Evolutionary conservation across 2,888 invertebrate species (phyloP).

Genomic region (Scelioninae gen. 2): DNA sequence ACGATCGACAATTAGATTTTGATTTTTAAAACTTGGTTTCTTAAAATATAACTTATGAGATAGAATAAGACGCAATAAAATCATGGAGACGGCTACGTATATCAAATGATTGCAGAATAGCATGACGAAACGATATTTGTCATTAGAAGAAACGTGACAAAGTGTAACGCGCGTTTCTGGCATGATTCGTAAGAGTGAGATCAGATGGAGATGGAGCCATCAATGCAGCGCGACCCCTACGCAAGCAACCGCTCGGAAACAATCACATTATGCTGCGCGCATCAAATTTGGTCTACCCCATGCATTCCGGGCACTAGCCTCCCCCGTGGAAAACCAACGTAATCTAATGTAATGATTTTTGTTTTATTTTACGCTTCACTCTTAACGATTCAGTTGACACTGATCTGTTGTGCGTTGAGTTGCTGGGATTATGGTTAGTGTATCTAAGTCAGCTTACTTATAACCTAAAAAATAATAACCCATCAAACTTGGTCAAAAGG

Average conservation of each 20-base stretch:
- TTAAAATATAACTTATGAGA: no score
- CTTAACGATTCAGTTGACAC: conserved; percentile 37
- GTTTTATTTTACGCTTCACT: conserved; percentile 64
- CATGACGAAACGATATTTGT: conserved; percentile 53
- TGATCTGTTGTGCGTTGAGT: conserved; percentile 25
- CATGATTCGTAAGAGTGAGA: conserved; percentile 55
- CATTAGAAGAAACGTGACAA: conserved; percentile 59
- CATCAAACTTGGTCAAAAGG: no score
- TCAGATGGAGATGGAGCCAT: conserved; percentile 62
- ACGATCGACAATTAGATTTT: no score
- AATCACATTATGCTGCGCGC: conserved; percentile 74
- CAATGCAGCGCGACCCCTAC: conserved; percentile 65
- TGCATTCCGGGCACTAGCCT: conserved; percentile 39
- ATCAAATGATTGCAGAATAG: conserved; percentile 20
- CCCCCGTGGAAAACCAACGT: conserved; percentile 58
- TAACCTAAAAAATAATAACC: no score
- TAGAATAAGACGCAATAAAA: conserved; percentile 4
- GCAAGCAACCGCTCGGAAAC: conserved; percentile 72
- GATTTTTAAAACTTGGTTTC: no score
- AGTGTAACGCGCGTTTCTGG: conserved; percentile 48
- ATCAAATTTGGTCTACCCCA: conserved; percentile 64
- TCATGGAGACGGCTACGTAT: conserved; percentile 17
- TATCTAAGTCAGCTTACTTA: no score
- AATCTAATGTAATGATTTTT: conserved; percentile 68
- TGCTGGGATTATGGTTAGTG: not conserved